phyloP scores from a whole-genome alignment of 2,888 invertebrate genomes.

The Thereva unica region DNA sequence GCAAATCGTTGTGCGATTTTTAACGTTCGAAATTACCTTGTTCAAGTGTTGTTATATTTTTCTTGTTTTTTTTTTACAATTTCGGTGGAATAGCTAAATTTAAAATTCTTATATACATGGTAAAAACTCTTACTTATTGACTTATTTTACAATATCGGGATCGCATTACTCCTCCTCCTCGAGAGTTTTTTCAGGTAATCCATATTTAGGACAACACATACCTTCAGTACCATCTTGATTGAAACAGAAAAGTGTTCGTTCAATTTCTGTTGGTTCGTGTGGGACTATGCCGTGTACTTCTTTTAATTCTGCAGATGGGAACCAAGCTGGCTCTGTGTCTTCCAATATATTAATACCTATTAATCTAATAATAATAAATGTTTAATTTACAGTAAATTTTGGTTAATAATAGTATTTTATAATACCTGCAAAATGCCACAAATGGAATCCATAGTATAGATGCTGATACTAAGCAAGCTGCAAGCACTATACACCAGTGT shows the following conservation, averaged over 20 bases:
- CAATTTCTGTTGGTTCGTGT: constrained; percentile 76
- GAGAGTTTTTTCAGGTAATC: constrained; percentile 55
- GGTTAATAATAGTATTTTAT: neutral
- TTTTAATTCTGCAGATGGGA: constrained; percentile 83
- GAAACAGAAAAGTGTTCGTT: constrained; percentile 82
- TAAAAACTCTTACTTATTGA: no score
- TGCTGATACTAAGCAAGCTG: constrained; percentile 72
- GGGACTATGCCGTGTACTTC: constrained; percentile 89
- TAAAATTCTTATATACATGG: no score
- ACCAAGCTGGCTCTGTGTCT: constrained; percentile 91
- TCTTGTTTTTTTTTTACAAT: neutral
- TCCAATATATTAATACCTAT: constrained; percentile 80
- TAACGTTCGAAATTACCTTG: no score
- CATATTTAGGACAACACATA: constrained; percentile 74
- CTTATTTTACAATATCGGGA: neutral
- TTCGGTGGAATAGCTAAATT: constrained; percentile 9
- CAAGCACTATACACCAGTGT: constrained; percentile 77
- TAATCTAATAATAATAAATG: constrained; percentile 63
- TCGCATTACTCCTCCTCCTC: constrained; percentile 55
- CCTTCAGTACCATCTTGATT: constrained; percentile 81
- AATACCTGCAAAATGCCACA: constrained; percentile 78
- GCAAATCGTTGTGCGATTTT: no score
- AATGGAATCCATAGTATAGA: constrained; percentile 88
- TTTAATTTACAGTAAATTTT: neutral
- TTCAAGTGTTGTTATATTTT: no score